These are phyloP conservation scores for Varanus salvator DNA, from an alignment of 2,113 vertebrate genomes.

Conservation along the genomic window DNA sequence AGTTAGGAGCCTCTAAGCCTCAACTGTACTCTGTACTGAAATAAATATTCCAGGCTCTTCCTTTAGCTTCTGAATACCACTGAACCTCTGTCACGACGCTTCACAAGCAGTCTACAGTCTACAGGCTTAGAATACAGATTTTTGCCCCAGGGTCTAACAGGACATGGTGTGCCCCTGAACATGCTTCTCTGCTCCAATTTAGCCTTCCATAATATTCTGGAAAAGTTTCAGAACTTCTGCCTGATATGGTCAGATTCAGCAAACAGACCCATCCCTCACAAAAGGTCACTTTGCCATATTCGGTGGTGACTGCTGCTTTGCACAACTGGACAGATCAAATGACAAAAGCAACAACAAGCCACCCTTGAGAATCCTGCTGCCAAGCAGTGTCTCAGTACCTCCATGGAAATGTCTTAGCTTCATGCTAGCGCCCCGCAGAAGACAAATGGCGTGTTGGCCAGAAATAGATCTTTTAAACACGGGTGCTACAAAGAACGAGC, in stretches of 20 bases:
- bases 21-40: background rate
- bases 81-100: background rate
- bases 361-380: background rate
- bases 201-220: background rate
- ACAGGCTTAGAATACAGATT: background rate
- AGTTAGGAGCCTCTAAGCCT: background rate
- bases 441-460: background rate
- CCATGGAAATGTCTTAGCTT: background rate
- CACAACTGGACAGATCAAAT: slow-evolving; percentile 4
- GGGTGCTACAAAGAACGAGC: background rate
- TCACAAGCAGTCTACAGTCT: background rate
- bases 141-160: background rate
- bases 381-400: background rate
- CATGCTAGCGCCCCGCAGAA: background rate
- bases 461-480: background rate
- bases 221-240: background rate
- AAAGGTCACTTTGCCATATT: background rate
- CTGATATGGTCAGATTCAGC: background rate
- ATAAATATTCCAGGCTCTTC: background rate
- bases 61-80: background rate
- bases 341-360: background rate
- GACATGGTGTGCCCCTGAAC: background rate
- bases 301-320: background rate
- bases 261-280: background rate
- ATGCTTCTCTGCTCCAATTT: background rate